Evolutionary conservation across 2,888 invertebrate genomes (phyloP).

Genomic region (Lycaena phlaeas): DNA sequence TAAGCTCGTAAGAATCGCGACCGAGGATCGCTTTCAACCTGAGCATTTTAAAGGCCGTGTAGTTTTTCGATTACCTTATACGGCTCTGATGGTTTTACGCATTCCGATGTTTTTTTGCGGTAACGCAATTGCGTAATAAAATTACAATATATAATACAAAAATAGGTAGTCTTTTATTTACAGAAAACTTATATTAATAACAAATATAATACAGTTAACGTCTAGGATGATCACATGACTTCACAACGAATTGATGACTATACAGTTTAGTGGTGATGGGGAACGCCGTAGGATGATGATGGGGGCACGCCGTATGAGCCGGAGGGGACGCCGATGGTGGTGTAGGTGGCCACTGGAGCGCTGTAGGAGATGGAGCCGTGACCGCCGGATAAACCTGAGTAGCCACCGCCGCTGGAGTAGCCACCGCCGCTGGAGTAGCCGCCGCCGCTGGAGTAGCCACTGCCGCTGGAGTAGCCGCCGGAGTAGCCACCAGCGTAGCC

Average conservation of each 20-base stretch:
- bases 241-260: slow-evolving; percentile 42
- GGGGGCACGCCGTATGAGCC: slow-evolving; percentile 65
- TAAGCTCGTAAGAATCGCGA: slow-evolving; percentile 5
- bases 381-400: slow-evolving; percentile 26
- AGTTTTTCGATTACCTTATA: slow-evolving; percentile 20
- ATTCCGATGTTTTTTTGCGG: slow-evolving; percentile 13
- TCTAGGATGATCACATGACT: slow-evolving; percentile 65
- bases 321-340: slow-evolving; percentile 55
- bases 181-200: slow-evolving; percentile 67
- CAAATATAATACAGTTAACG: slow-evolving; percentile 58
- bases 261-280: slow-evolving; percentile 50
- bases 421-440: slow-evolving; percentile 21
- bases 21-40: slow-evolving; percentile 11
- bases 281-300: slow-evolving; percentile 59
- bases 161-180: slow-evolving; percentile 49
- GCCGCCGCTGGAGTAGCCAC: slow-evolving; percentile 30
- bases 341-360: slow-evolving; percentile 36
- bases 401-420: slow-evolving; percentile 30
- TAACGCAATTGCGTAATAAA: slow-evolving; percentile 11
- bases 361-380: slow-evolving; percentile 40
- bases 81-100: slow-evolving; percentile 10
- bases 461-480: slow-evolving; percentile 37
- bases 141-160: slow-evolving; percentile 7
- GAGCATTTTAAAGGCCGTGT: background rate
- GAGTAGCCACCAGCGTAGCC: slow-evolving; percentile 39